These are phyloP conservation scores for Myotis myotis DNA, from an alignment of 2,797 vertebrate species.

Conservation along the genomic window DNA sequence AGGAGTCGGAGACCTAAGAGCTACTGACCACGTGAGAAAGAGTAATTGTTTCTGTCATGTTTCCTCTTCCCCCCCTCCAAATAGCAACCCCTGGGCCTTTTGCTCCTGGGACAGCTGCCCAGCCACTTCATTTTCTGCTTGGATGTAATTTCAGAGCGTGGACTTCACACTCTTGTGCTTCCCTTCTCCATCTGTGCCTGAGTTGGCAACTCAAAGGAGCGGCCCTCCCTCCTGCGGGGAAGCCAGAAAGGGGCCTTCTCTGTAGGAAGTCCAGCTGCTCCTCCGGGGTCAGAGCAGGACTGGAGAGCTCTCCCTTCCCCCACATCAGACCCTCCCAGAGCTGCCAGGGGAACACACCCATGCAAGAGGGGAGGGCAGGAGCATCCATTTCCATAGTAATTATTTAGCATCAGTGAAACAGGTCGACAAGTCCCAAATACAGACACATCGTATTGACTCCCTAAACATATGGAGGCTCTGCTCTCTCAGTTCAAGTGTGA, in stretches of 20 bases:
- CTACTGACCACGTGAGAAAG: not conserved
- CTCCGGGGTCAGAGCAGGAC: not conserved
- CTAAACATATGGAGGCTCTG: not conserved
- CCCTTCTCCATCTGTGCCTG: slow-evolving; percentile 42
- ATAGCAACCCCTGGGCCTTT: not conserved
- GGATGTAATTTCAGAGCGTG: not conserved
- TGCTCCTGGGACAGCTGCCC: not conserved
- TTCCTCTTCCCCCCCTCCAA: not conserved
- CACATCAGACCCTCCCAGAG: not conserved
- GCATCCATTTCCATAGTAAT: not conserved
- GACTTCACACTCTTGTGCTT: not conserved
- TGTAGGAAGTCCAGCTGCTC: not conserved
- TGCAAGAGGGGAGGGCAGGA: not conserved
- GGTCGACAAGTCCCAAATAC: not conserved
- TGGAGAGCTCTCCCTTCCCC: not conserved
- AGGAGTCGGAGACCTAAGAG: not conserved
- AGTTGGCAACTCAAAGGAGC: not conserved
- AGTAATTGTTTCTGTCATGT: not conserved
- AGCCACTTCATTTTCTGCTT: slow-evolving; percentile 14
- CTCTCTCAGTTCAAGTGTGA: not conserved
- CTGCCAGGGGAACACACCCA: not conserved
- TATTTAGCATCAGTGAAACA: slow-evolving; percentile 22
- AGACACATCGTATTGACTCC: not conserved
- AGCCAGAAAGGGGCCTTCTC: not conserved
- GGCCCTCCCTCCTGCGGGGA: not conserved